Conservation (phyloP, 2,113 vertebrate genomes). For the Mesitornis unicolor region DNA sequence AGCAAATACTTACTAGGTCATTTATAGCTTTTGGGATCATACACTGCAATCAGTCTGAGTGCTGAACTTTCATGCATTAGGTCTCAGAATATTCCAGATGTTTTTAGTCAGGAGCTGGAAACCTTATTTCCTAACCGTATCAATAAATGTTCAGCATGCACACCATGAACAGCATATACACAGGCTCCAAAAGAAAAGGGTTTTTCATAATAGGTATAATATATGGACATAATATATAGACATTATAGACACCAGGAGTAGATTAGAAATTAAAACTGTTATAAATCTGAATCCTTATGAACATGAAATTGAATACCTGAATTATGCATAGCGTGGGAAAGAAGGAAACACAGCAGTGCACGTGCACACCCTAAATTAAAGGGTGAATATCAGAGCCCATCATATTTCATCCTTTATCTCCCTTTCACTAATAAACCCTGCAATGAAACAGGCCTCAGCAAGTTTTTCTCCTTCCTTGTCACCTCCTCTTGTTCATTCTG, state of each 20-base stretch:
- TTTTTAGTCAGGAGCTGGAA: neutral
- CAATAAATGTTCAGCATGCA: neutral
- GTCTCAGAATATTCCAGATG: neutral
- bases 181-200: neutral
- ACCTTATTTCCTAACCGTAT: neutral
- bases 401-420: neutral
- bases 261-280: conserved; percentile 33
- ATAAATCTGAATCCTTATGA: conserved; percentile 31
- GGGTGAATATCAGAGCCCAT: neutral
- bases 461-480: neutral
- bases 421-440: neutral
- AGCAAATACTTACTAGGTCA: neutral
- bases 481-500: neutral
- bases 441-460: neutral
- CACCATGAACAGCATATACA: rapidly evolving
- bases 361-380: neutral
- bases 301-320: neutral
- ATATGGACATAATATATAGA: neutral
- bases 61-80: neutral
- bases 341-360: neutral
- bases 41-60: neutral
- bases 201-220: neutral
- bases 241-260: neutral
- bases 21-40: neutral
- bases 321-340: neutral